Base-by-base conservation (phyloP, 1,140 invertebrate genomes). In the Antheraea pernyi region DNA sequence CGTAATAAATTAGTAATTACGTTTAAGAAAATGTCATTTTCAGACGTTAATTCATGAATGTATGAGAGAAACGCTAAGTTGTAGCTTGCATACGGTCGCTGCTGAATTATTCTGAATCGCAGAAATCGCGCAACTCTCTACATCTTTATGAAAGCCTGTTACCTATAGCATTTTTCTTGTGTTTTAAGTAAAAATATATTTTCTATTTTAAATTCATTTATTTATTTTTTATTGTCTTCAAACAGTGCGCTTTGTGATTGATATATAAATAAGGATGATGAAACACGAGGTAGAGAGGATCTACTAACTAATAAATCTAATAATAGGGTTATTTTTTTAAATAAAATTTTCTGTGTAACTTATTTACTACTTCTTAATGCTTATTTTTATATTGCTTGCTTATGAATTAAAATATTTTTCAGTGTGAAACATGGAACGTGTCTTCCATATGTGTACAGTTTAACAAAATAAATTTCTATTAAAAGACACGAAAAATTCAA, bases 91-190 rank as follows among this genome's bases (percentile, higher is more conserved):
- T 69, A 19, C 39, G 19, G 5, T 22, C 13, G 9, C 36, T 39
- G 16, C 16, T 53, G 46, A 53, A 53, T 53, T 13, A 53, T 53
- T 53, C 46, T 53, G 46, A 53, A 53, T 11, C 46, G 46, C 2
- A 16, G 64, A 19, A 8, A 19, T 19, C 37, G 19, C 16, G 13
- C 19, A 18, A 62, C 59, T 59, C 36, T 22, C 67, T 68, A 58
- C 42, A 59, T 16, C 42, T 60, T 72, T 73, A 80, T 83, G 81
- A 60, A 69, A 61, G 59, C 81, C 81, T 83, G 70, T 68, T 81
- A 76, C 76, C 9, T 19, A 37, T 60, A 59, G 71, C 71, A 75
- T 69, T 82, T 82, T 82, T 82, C 73, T 71, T 82, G 71, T 62
- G 70, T 78, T 75, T 74, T 78, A 75, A 69, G 78, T 82, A 77